Percentiles rank a stretch among this genome's conserved stretches.
phyloP scores from a whole-genome alignment of 2,113 vertebrate genomes.

The Salvelinus namaycush region DNA sequence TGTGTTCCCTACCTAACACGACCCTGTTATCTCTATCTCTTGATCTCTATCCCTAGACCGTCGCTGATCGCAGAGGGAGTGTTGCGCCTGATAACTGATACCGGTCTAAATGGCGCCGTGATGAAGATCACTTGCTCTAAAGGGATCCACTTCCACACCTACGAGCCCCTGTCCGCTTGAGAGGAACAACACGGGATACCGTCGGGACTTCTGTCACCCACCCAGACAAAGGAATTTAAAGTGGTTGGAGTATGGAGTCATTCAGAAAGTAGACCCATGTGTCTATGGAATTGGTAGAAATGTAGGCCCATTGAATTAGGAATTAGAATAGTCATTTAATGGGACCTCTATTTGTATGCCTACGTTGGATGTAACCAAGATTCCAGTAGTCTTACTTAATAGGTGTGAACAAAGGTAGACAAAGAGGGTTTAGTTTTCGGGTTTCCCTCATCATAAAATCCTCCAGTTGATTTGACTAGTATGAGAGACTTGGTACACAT shows the following conservation, averaged over 20 bases:
- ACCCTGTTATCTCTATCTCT: background rate
- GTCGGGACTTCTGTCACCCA: background rate
- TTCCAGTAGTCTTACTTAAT: background rate
- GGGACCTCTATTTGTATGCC: no score
- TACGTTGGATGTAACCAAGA: background rate
- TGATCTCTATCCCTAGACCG: slow-evolving; percentile 71
- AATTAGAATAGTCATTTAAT: background rate
- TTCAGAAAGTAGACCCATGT: background rate
- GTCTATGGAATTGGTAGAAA: background rate
- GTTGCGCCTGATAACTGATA: slow-evolving; percentile 86
- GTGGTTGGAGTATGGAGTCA: background rate
- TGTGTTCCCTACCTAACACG: no score
- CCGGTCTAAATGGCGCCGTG: slow-evolving; percentile 85
- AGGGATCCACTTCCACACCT: slow-evolving; percentile 94
- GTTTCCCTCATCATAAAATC: background rate
- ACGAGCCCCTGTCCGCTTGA: slow-evolving; percentile 75
- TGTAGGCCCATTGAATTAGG: background rate
- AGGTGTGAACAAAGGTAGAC: background rate
- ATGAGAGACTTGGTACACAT: background rate
- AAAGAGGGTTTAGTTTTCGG: background rate
- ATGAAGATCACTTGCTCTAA: slow-evolving; percentile 96
- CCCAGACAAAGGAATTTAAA: no score
- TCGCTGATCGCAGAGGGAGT: slow-evolving; percentile 86
- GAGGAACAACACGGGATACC: background rate
- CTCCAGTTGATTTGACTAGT: background rate